Evolutionary conservation across 53 echinoderm and acorn worm genomes (phyloP).

Genomic region (Echinometra lucunter): DNA sequence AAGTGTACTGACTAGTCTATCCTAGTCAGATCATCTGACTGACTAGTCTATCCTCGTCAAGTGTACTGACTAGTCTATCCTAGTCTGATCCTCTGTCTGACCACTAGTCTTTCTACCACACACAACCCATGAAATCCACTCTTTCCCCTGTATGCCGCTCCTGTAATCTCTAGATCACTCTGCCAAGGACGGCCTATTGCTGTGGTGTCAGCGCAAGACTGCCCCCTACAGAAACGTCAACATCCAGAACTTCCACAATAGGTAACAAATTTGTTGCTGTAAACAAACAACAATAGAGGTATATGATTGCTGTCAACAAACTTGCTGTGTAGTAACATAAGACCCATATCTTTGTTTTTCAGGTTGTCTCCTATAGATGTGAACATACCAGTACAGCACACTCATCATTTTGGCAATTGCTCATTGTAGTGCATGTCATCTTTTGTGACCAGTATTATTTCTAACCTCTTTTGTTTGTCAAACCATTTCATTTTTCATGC

Average conservation of each 20-base stretch:
- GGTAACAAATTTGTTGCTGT: slow-evolving; percentile 81
- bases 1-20: slow-evolving; percentile 19
- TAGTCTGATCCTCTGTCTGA: slow-evolving; percentile 43
- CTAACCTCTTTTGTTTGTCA: neutral
- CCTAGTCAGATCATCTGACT: neutral
- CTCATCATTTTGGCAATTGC: neutral
- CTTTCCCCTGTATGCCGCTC: slow-evolving; percentile 45
- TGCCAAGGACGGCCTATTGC: slow-evolving; percentile 97
- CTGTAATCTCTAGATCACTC: slow-evolving; percentile 96
- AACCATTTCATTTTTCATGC: slow-evolving; percentile 8
- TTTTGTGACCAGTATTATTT: neutral
- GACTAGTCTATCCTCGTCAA: slow-evolving; percentile 24
- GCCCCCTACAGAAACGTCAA: slow-evolving; percentile 97
- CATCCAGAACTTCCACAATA: slow-evolving; percentile 93
- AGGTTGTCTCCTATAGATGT: neutral
- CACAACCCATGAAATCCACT: slow-evolving; percentile 69
- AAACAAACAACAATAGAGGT: slow-evolving; percentile 8
- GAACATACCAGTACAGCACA: neutral
- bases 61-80: neutral
- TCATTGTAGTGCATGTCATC: slow-evolving; percentile 6
- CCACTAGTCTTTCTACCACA: slow-evolving; percentile 62
- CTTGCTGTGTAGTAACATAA: slow-evolving; percentile 42
- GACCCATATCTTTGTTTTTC: slow-evolving; percentile 13
- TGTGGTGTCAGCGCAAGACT: slow-evolving; percentile 99
- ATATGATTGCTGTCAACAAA: neutral